Evolutionary conservation across 2,888 invertebrate genomes (phyloP), one percentile per base, ranked within the genome.

Genomic region (Cantharis lateralis): DNA sequence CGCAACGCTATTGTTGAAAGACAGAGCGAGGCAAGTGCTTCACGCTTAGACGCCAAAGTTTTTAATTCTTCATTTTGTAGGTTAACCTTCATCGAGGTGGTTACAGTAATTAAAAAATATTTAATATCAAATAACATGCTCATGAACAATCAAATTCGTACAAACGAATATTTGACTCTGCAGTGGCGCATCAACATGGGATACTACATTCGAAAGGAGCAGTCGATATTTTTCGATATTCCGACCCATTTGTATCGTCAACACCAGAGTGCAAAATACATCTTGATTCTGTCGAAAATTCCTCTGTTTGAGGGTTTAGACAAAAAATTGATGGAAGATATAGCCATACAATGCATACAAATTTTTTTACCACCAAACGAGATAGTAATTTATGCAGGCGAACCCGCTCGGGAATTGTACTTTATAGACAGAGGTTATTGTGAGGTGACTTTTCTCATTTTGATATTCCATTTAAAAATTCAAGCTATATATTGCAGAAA

Each of bases 381-480:
- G 75, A 81, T 79, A 61, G 80, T 83, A 10, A 78, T 76, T 9
- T 82, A 83, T 68, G 80, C 82, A 15, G 82, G 83, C 10, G 81
- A 82, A 77, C 80, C 78, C 15, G 74, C 78, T 28, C 73, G 77
- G 20, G 79, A 80, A 10, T 81, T 83, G 81, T 83, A 81, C 72
- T 76, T 83, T 62, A 81, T 83, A 48, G 81, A 82, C 68, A 76
- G 79, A 66, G 83, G 83, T 18, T 83, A 78, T 72, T 83, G 82
- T 63, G 82, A 82, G 78, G 83, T 83, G 78, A 80, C 15, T 15
- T 48, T 61, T 16, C 10, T 10, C n/a, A 2, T 24, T 4, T 1
- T 61, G 7, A 11, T 10, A 24, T 18, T 13, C 15, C 13, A 10
- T n/a, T 0, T 24, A 72, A 18, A n/a, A 32, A 4, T 32, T 15